These are phyloP conservation scores for Dasysyrphus tricinctus DNA, from an alignment of 2,888 invertebrate genomes.

Conservation along the genomic window DNA sequence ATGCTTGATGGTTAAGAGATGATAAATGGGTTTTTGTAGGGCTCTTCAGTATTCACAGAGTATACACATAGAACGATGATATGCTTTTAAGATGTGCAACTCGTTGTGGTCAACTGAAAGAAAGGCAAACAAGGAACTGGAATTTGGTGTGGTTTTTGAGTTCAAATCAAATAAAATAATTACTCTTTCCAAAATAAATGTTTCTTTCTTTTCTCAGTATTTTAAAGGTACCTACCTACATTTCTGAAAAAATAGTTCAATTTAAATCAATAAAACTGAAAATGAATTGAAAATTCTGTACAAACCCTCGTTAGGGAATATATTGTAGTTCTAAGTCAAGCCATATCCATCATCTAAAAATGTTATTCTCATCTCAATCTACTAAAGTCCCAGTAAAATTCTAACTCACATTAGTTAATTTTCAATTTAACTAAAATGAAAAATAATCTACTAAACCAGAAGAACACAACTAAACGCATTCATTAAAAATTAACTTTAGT, in stretches of 20 bases:
- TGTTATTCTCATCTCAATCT: too few species aligned
- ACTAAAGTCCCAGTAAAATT: background rate
- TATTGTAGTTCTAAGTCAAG: too few species aligned
- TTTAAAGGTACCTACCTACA: too few species aligned
- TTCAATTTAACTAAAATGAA: constrained; percentile 21
- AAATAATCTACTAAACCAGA: constrained; percentile 10
- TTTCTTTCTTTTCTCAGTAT: background rate
- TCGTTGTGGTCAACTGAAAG: background rate
- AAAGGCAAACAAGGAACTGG: background rate
- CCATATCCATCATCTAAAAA: too few species aligned
- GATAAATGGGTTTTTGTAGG: background rate
- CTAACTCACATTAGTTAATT: background rate
- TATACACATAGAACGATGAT: background rate
- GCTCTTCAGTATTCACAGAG: background rate
- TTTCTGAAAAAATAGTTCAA: background rate
- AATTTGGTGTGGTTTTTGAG: background rate
- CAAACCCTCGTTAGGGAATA: too few species aligned
- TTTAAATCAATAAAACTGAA: background rate
- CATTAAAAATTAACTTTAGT: constrained; percentile 13
- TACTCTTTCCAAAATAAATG: background rate
- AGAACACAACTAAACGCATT: constrained; percentile 3
- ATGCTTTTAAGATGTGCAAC: constrained; percentile 9
- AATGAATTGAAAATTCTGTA: too few species aligned
- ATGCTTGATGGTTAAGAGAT: constrained; percentile 8
- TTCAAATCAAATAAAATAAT: constrained; percentile 3